Conservation (phyloP, 2,888 invertebrate species). For the Cheilosia grossa region DNA sequence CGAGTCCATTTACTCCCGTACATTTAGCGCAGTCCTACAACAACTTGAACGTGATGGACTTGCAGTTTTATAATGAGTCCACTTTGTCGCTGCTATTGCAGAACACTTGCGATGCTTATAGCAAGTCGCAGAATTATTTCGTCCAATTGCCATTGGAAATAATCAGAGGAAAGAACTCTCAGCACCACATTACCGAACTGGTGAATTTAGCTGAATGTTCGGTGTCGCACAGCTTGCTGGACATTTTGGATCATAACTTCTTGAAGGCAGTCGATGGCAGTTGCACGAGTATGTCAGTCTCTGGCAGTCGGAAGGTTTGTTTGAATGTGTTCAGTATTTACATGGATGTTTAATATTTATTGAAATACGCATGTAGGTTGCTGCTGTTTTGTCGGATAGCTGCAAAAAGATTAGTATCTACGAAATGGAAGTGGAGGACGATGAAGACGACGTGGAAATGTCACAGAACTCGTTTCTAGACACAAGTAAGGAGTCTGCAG, state of each 20-base stretch:
- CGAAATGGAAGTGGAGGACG: constrained; percentile 96
- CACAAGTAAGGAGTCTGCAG: constrained; percentile 81
- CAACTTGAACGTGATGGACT: constrained; percentile 86
- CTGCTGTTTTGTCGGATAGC: constrained; percentile 92
- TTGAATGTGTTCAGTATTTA: no score
- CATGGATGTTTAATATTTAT: background rate
- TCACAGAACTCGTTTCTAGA: constrained; percentile 81
- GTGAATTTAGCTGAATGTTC: constrained; percentile 78
- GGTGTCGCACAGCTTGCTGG: constrained; percentile 84
- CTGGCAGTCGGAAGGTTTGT: constrained; percentile 86
- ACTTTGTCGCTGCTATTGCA: constrained; percentile 89
- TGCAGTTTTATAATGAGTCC: constrained; percentile 88
- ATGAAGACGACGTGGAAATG: constrained; percentile 91
- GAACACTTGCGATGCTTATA: constrained; percentile 84
- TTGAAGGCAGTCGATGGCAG: constrained; percentile 87
- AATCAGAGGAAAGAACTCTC: constrained; percentile 82
- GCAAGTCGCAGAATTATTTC: constrained; percentile 83
- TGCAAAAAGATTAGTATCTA: constrained; percentile 92
- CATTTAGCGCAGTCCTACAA: constrained; percentile 75
- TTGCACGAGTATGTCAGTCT: constrained; percentile 90
- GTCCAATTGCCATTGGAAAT: constrained; percentile 83
- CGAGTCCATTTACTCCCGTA: constrained; percentile 81
- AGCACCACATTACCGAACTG: constrained; percentile 77
- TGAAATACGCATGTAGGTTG: constrained; percentile 84
- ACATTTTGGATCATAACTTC: constrained; percentile 84